Evolutionary conservation across 2,888 invertebrate genomes (phyloP).

Genomic region (Polia nebulosa): DNA sequence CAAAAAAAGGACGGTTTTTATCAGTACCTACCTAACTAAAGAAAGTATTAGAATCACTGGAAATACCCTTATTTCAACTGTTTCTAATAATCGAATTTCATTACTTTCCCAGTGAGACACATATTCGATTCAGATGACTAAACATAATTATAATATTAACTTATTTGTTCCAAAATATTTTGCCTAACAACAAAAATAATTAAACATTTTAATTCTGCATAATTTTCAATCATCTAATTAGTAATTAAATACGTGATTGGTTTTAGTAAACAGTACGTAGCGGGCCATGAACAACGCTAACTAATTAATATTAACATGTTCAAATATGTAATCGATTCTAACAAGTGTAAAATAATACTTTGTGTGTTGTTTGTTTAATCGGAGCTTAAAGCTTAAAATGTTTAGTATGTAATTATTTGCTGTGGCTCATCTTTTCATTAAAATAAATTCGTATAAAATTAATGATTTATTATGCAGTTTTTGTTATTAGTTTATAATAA

Average conservation of each 20-base stretch:
- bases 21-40: no score
- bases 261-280: background rate
- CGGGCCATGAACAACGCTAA: background rate
- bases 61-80: no score
- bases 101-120: no score
- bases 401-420: background rate
- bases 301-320: slow-evolving; percentile 18
- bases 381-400: background rate
- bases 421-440: no score
- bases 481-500: no score
- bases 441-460: no score
- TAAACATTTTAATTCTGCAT: background rate
- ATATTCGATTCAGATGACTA: no score
- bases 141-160: background rate
- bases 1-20: no score
- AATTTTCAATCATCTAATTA: slow-evolving; percentile 28
- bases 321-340: background rate
- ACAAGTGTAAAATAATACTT: background rate
- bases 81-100: no score
- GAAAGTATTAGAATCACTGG: no score
- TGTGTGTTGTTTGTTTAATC: background rate
- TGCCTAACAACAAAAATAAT: background rate
- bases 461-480: no score
- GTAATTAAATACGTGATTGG: slow-evolving; percentile 19
- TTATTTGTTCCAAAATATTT: background rate